Conservation (phyloP, 2,113 vertebrate genomes). For the Laticauda colubrina region DNA sequence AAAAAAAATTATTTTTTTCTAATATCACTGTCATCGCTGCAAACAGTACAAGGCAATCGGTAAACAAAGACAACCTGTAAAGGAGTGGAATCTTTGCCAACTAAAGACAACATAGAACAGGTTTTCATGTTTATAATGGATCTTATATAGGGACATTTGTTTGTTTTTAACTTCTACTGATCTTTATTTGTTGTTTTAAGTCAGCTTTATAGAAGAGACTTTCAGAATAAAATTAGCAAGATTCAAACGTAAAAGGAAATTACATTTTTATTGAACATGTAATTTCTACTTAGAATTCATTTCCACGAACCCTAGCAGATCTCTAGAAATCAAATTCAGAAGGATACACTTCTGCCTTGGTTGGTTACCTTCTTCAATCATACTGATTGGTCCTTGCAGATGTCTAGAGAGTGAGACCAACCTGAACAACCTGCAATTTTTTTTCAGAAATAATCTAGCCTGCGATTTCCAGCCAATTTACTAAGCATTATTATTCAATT, state of each 20-base stretch:
- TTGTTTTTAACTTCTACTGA: not conserved
- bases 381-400: not conserved
- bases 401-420: not conserved
- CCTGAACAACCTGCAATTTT: not conserved
- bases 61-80: not conserved
- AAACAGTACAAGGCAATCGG: not conserved
- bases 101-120: not conserved
- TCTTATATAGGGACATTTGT: not conserved
- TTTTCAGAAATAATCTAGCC: not conserved
- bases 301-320: not conserved
- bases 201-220: not conserved
- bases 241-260: not conserved
- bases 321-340: not conserved
- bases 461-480: not conserved
- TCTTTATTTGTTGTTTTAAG: not conserved
- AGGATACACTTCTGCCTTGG: not conserved
- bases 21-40: not conserved
- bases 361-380: not conserved
- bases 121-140: not conserved
- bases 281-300: not conserved
- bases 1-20: not conserved
- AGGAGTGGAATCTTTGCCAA: not conserved
- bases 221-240: not conserved
- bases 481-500: not conserved
- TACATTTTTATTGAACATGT: not conserved